Percentiles rank a stretch among this genome's conserved stretches.
Evolutionary conservation across 2,113 vertebrate genomes (phyloP).

Genomic region (Tychaedon coryphoeus): DNA sequence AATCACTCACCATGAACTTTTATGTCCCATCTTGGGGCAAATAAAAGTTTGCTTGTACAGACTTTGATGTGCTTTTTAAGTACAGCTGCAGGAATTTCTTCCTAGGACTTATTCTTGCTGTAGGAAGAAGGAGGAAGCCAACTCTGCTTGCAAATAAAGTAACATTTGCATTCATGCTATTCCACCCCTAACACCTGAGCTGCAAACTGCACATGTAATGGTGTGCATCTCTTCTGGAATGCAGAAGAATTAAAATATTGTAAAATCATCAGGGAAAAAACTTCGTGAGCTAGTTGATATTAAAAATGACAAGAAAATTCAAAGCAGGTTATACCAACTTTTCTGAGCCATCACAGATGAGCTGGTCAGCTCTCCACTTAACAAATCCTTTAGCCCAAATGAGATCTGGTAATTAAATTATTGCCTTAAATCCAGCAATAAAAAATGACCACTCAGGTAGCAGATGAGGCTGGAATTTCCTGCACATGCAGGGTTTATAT

Average conservation of each 20-base stretch:
- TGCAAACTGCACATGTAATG: not conserved
- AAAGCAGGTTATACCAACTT: not conserved
- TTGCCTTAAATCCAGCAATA: not conserved
- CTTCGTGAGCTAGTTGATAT: not conserved
- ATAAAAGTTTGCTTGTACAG: not conserved
- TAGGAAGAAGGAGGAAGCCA: not conserved
- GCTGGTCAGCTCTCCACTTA: not conserved
- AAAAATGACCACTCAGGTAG: not conserved
- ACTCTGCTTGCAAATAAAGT: not conserved
- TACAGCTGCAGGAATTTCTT: not conserved
- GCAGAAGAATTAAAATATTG: not conserved
- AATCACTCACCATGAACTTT: not conserved
- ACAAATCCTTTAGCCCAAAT: not conserved
- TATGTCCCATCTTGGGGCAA: not conserved
- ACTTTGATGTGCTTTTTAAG: not conserved
- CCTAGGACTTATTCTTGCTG: not conserved
- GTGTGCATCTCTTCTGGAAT: not conserved
- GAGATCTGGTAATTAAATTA: not conserved
- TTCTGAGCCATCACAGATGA: not conserved
- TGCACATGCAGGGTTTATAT: fast-evolving
- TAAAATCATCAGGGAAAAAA: not conserved
- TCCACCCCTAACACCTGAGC: not conserved
- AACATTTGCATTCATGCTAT: not conserved
- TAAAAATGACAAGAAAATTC: not conserved
- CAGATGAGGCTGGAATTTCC: not conserved